Evolutionary conservation across 2,113 vertebrate species (phyloP), one percentile per base, ranked within the genome.

Genomic region (Casuarius casuarius): DNA sequence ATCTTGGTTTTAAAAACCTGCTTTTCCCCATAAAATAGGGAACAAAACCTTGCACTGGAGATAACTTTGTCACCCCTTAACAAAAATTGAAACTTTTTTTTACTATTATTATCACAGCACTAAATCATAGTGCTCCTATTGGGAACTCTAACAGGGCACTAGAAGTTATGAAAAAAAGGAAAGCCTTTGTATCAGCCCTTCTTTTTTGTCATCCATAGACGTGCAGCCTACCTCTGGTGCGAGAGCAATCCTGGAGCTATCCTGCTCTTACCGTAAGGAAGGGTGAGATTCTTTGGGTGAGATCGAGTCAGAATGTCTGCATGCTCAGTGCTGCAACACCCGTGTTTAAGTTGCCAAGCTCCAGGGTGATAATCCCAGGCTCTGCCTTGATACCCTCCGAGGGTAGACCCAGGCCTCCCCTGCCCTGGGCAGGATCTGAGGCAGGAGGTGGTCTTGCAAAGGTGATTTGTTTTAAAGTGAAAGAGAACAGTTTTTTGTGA

Each of bases 211-310:
- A 7, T 25, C 33, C 21, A 29, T 44, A 63, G 15, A 20, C 14
- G 33, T 14, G 15, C 63, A 58, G n/a, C 12, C 23, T 40, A 16
- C 42, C n/a, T 61, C 33, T 4, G 4, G 29, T n/a, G 65, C 19
- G 33, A 46, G n/a, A 0, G 0, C 1, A 5, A 10, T 18, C 5
- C 61, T 29, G 73, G 40, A 1, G 0, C 17, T 59, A 61, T 25
- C 31, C 9, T 7, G n/a, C 68, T 63, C 62, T 54, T 11, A 12
- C 6, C 1, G 70, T 63, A 44, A 19, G 68, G 33, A n/a, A 62
- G 76, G 56, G 70, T 58, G 56, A 56, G 54, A 56, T 56, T 56
- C 54, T 49, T 26, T 6, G 19, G 71, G 40, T 12, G 3, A 1
- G 49, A 67, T 33, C 22, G 2, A 2, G 63, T 70, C 12, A 66